Evolutionary conservation across 2,888 invertebrate species (phyloP), one percentile per base, ranked within the genome.

Genomic region (Yponomeuta cagnagella): DNA sequence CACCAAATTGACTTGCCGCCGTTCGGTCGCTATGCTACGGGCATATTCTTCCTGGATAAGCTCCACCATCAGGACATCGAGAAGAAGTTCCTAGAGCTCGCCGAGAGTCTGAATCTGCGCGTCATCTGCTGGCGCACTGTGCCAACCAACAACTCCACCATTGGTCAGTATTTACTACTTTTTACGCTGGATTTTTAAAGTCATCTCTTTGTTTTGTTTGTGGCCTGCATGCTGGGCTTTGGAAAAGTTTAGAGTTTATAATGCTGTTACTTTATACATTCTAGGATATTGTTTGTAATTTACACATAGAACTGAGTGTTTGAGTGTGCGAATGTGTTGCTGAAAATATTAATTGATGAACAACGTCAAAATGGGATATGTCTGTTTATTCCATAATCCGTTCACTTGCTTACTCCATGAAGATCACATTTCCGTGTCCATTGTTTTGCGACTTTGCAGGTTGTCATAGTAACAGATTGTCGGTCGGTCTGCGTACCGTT

Each of bases 91-190:
- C 93, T 94, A 74, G 94, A 93, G 75, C 92, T 99, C 79, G 97
- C 98, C 71, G 94, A 95, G 77, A 96, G 96, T 77, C 94, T 97
- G 82, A 95, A 95, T 48, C 93, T 99, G 76, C 93, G 95, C 88
- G 96, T 99, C 72, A 86, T 99, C 73, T 96, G 96, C 82, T 99
- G 99, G 99, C 95, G 99, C 76, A 96, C 96, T 63, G 97, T 99
- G 71, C 98, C 98, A 48, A 96, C 96, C 70, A 96, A 98, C 87
- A 96, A 95, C 82, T 91, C 95, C 71, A 94, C 95, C 75, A 97
- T 99, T 80, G 99, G 97, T 80, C 94, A 80, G 87, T 77, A 30
- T 58, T 58, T 15, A 6, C 52, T 58, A 12, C 12, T 58, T 58
- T 58, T 58, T 58, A 12, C 2, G 52, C 52, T 58, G 52, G 52